Conservation (phyloP, 2,888 invertebrate genomes). For the Drosophila prostipennis region DNA sequence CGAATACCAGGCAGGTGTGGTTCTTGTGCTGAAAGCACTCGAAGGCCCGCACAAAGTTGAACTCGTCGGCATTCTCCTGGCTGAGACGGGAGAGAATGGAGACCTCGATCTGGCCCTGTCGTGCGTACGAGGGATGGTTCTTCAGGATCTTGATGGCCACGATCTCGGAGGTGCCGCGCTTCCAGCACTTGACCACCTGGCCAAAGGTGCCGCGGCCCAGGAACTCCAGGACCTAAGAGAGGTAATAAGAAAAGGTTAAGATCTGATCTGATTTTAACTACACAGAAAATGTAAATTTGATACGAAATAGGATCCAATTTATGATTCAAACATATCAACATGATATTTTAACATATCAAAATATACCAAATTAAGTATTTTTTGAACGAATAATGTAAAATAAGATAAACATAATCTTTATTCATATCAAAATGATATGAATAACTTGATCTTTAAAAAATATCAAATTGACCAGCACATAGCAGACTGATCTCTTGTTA, state of each 20-base stretch:
- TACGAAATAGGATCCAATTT: too few species aligned
- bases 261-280: too few species aligned
- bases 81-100: conserved; percentile 96
- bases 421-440: too few species aligned
- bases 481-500: too few species aligned
- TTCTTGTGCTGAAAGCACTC: conserved; percentile 99
- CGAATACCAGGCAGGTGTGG: conserved; percentile 99
- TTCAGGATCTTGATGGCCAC: conserved; percentile 99
- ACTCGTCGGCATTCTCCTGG: conserved; percentile 99
- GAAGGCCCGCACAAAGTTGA: conserved; percentile 99
- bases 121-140: conserved; percentile 99
- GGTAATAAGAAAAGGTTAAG: background rate
- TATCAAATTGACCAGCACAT: too few species aligned
- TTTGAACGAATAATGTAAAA: too few species aligned
- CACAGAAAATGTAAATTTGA: too few species aligned
- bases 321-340: too few species aligned
- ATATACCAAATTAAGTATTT: too few species aligned
- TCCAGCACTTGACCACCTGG: conserved; percentile 99
- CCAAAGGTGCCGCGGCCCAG: conserved; percentile 99
- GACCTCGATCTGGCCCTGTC: conserved; percentile 99
- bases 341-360: too few species aligned
- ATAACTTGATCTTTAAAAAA: too few species aligned
- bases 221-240: conserved; percentile 96
- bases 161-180: conserved; percentile 99
- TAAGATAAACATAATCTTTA: too few species aligned